Conservation (phyloP, 2,113 vertebrate genomes). For the Manacus vitellinus region DNA sequence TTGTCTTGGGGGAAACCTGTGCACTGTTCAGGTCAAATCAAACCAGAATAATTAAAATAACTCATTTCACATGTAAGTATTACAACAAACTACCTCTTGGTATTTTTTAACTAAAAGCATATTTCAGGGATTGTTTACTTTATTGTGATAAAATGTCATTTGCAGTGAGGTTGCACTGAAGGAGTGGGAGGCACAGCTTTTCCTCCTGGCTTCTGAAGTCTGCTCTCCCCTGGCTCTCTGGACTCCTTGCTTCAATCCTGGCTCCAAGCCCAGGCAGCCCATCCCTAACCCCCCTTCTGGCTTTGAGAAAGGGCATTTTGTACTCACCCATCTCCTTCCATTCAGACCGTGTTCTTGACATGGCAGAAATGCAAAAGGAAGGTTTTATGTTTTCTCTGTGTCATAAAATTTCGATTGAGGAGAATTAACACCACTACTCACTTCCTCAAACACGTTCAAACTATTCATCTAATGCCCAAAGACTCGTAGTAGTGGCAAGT, state of each 20-base stretch:
- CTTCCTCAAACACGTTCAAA: conserved; percentile 2
- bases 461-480: conserved; percentile 19
- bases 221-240: background rate
- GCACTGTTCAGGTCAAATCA: background rate
- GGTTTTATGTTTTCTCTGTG: background rate
- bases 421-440: background rate
- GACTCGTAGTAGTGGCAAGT: background rate
- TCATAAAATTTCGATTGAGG: background rate
- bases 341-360: background rate
- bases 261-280: background rate
- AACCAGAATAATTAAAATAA: background rate
- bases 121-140: background rate
- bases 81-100: background rate
- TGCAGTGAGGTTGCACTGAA: background rate
- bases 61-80: background rate
- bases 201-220: background rate
- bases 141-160: background rate
- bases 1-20: background rate
- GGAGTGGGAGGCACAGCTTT: background rate
- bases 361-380: background rate
- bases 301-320: background rate
- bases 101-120: background rate
- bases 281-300: background rate
- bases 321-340: background rate
- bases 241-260: background rate